phyloP scores from a whole-genome alignment of 2,113 vertebrate genomes.

The Hippocampus comes region DNA sequence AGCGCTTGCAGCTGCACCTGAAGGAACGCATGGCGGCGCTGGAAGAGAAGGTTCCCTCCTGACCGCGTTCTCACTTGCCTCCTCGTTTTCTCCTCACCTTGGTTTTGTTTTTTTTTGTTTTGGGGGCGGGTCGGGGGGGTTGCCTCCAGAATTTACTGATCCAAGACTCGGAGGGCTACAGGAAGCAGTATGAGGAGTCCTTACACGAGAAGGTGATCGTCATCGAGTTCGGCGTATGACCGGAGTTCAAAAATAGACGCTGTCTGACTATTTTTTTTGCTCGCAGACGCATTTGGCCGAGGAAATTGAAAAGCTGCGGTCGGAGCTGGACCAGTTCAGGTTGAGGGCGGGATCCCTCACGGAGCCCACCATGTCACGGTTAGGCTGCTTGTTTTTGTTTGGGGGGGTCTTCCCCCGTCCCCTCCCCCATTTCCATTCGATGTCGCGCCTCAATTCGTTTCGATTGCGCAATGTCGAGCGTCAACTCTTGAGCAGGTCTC shows the following conservation, averaged over 20 bases:
- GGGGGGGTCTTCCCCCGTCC: background rate
- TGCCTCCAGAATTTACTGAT: constrained; percentile 88
- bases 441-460: too few relatives aligned
- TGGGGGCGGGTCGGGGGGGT: background rate
- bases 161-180: constrained; percentile 93
- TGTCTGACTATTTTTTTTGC: constrained; percentile 9
- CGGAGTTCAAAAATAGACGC: background rate
- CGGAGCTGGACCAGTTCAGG: constrained; percentile 90
- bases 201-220: constrained; percentile 91
- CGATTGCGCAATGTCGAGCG: background rate
- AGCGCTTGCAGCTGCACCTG: constrained; percentile 92
- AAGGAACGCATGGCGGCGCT: constrained; percentile 97
- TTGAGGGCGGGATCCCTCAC: constrained; percentile 90
- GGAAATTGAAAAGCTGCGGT: constrained; percentile 92
- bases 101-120: constrained; percentile 3
- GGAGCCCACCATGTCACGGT: constrained; percentile 92
- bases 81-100: background rate
- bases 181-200: constrained; percentile 96
- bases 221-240: background rate
- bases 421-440: background rate
- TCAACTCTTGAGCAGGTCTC: constrained; percentile 74
- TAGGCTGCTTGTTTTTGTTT: constrained; percentile 19
- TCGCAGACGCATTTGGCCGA: constrained; percentile 89
- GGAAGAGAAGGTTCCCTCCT: constrained; percentile 86
- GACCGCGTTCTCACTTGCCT: background rate